phyloP scores from a whole-genome alignment of 2,888 invertebrate genomes.

The Aphrophora alni region DNA sequence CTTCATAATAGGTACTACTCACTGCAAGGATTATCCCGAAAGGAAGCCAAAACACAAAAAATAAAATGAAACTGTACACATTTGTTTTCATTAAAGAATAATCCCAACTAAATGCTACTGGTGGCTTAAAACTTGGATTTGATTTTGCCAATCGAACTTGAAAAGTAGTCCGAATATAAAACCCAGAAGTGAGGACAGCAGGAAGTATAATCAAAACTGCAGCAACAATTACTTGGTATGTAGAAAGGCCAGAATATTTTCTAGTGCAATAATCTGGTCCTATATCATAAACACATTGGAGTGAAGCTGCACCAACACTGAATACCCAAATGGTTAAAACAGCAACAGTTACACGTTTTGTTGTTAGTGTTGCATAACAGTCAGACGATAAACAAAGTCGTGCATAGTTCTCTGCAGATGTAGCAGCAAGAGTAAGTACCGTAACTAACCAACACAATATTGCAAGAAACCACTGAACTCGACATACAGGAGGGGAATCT shows the following conservation, averaged over 20 bases:
- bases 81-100: constrained; percentile 68
- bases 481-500: constrained; percentile 66
- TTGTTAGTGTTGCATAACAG: constrained; percentile 62
- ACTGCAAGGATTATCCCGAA: constrained; percentile 67
- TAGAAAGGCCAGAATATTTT: constrained; percentile 59
- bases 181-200: constrained; percentile 61
- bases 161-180: constrained; percentile 61
- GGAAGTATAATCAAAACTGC: constrained; percentile 67
- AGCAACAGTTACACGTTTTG: constrained; percentile 61
- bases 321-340: constrained; percentile 66
- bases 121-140: constrained; percentile 67
- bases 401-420: constrained; percentile 71
- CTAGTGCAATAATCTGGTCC: constrained; percentile 73
- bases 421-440: constrained; percentile 66
- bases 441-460: constrained; percentile 68
- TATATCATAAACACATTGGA: constrained; percentile 66
- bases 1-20: constrained; percentile 59
- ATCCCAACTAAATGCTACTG: constrained; percentile 68
- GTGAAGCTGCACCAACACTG: constrained; percentile 63
- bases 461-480: constrained; percentile 70
- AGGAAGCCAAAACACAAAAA: constrained; percentile 71
- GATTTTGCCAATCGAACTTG: constrained; percentile 59
- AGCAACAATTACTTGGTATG: constrained; percentile 58
- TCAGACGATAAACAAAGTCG: constrained; percentile 65
- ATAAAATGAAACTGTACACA: constrained; percentile 68